These are phyloP conservation scores for Oreotrochilus melanogaster DNA, from an alignment of 2,113 vertebrate species.

Conservation along the genomic window DNA sequence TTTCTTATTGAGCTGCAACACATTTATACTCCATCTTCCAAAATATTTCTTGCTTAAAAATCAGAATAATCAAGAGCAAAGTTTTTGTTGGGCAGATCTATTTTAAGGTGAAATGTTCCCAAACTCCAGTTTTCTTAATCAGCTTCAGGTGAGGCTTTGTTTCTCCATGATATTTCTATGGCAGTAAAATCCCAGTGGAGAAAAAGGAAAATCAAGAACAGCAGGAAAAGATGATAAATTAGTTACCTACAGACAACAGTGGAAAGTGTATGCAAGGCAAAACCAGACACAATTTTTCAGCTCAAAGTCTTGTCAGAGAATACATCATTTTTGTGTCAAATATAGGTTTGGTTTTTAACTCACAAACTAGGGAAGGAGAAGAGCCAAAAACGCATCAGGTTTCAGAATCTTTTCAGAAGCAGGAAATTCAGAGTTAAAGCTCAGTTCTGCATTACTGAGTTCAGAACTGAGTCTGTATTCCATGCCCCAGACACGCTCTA, in stretches of 20 bases:
- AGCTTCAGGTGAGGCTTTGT: not conserved
- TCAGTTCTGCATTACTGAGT: not conserved
- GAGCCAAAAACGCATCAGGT: not conserved
- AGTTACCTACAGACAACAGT: not conserved
- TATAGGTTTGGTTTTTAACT: not conserved
- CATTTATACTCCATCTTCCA: rapidly evolving
- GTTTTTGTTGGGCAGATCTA: not conserved
- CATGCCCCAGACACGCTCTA: not conserved
- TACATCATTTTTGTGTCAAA: not conserved
- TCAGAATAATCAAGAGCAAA: not conserved
- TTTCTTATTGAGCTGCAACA: not conserved
- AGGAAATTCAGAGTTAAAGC: not conserved
- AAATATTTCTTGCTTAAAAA: not conserved
- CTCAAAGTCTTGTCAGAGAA: not conserved
- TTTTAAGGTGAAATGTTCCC: not conserved
- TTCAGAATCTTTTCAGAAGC: not conserved
- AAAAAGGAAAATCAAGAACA: not conserved
- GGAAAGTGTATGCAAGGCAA: not conserved
- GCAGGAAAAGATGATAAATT: not conserved
- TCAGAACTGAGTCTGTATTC: not conserved
- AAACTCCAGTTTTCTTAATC: not conserved
- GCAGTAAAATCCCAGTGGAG: not conserved
- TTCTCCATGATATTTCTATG: not conserved
- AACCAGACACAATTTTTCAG: not conserved
- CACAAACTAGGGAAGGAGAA: not conserved